phyloP scores from a whole-genome alignment of 2,113 vertebrate genomes.

The Gyps fulvus region DNA sequence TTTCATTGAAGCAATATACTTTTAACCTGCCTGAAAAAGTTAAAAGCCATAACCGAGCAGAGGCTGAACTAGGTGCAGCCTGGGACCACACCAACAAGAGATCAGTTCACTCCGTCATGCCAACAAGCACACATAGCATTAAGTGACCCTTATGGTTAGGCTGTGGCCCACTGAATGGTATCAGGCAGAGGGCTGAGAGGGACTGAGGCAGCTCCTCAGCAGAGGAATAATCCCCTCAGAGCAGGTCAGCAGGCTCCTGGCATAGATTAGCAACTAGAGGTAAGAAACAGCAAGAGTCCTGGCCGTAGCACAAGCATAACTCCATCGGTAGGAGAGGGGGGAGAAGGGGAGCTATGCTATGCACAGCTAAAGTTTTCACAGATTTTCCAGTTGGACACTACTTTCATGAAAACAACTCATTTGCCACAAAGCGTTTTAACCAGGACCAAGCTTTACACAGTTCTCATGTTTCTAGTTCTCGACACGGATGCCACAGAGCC shows the following conservation, averaged over 20 bases:
- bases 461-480: not conserved
- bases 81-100: not conserved
- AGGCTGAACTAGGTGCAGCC: not conserved
- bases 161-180: not conserved
- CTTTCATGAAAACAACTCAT: not conserved
- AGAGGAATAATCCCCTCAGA: not conserved
- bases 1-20: not conserved
- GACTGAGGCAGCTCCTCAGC: not conserved
- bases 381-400: not conserved
- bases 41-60: not conserved
- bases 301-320: not conserved
- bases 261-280: not conserved
- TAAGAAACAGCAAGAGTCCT: not conserved
- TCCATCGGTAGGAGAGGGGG: accelerated
- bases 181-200: not conserved
- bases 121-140: not conserved
- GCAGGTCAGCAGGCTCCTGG: not conserved
- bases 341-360: not conserved
- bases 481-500: not conserved
- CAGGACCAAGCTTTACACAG: not conserved
- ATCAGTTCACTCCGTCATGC: accelerated
- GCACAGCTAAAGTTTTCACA: not conserved
- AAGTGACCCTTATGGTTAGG: not conserved
- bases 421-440: not conserved
- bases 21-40: not conserved